Percentiles rank a stretch among this genome's conserved stretches.
Evolutionary conservation across 30 jellyfish, hydroid and myxozoan genomes (phyloP).

Genomic region (Pseudorhiza aurosa): DNA sequence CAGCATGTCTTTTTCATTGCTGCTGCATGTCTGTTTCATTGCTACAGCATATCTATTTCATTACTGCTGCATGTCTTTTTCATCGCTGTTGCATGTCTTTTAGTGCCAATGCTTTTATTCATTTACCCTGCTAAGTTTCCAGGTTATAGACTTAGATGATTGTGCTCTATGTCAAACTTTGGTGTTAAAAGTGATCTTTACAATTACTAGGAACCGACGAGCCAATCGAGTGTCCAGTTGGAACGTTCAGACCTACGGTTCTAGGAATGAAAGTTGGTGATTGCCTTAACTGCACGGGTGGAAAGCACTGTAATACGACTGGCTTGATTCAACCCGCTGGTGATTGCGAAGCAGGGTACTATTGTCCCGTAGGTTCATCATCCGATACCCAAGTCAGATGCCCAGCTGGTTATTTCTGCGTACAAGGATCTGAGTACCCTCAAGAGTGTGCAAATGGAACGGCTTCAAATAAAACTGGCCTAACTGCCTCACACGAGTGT

Average conservation of each 20-base stretch:
- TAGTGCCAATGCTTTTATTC: no score
- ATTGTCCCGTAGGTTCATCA: constrained; percentile 83
- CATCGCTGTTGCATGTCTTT: no score
- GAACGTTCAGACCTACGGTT: constrained; percentile 73
- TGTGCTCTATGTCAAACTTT: no score
- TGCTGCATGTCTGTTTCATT: no score
- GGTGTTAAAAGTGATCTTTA: no score
- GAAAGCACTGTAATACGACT: constrained; percentile 81
- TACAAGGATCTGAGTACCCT: constrained; percentile 67
- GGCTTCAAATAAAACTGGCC: constrained; percentile 84
- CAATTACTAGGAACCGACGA: constrained; percentile 91
- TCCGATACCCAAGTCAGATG: constrained; percentile 64
- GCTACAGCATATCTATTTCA: no score
- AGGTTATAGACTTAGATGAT: no score
- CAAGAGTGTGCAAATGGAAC: constrained; percentile 87
- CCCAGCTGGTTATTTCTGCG: constrained; percentile 88
- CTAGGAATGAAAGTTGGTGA: constrained; percentile 69
- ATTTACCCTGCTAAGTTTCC: no score
- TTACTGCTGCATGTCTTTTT: no score
- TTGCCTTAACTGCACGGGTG: constrained; percentile 89
- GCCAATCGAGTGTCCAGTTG: constrained; percentile 88
- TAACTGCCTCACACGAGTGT: constrained; percentile 62
- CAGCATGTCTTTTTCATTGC: no score
- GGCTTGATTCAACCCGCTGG: constrained; percentile 83
- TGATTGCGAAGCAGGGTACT: constrained; percentile 80